A percentile compares a stretch with the other conserved stretches of the same genome.
Evolutionary conservation across 2,888 invertebrate species (phyloP).

Genomic region (Leptinotarsa peninsularis): DNA sequence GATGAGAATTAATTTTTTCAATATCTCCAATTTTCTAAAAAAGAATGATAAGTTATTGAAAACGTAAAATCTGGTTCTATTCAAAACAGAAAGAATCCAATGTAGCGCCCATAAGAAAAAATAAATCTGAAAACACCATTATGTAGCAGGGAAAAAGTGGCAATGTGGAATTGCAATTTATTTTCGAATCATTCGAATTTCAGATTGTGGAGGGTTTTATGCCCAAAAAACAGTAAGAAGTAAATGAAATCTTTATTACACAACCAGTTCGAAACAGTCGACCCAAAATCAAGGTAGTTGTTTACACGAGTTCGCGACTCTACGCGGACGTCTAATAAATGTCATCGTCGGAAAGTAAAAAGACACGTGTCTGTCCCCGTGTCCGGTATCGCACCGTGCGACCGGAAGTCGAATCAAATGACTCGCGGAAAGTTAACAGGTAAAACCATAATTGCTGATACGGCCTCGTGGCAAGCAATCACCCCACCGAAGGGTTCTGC

Average conservation of each 20-base stretch:
- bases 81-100: too few relatives aligned
- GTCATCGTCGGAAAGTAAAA: slow-evolving; percentile 19
- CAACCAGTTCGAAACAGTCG: slow-evolving; percentile 23
- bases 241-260: neutral
- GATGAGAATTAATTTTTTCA: too few relatives aligned
- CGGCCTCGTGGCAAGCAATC: slow-evolving; percentile 1
- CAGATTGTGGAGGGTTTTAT: too few relatives aligned
- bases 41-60: too few relatives aligned
- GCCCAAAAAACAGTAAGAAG: too few relatives aligned
- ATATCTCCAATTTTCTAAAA: too few relatives aligned
- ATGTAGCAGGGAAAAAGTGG: too few relatives aligned
- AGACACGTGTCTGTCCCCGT: slow-evolving; percentile 42
- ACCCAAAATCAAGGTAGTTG: slow-evolving; percentile 13
- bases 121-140: too few relatives aligned
- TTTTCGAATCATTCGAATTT: too few relatives aligned
- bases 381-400: slow-evolving; percentile 41
- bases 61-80: too few relatives aligned
- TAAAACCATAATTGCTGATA: slow-evolving; percentile 37
- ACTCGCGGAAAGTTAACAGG: slow-evolving; percentile 52
- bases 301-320: slow-evolving; percentile 13
- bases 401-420: slow-evolving; percentile 53
- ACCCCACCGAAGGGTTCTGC: neutral
- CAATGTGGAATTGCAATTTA: too few relatives aligned
- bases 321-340: neutral
- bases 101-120: too few relatives aligned